A percentile compares a stretch with the other conserved stretches of the same genome.
phyloP scores from a whole-genome alignment of 1,140 invertebrate genomes.

The Sinonovacula constricta region DNA sequence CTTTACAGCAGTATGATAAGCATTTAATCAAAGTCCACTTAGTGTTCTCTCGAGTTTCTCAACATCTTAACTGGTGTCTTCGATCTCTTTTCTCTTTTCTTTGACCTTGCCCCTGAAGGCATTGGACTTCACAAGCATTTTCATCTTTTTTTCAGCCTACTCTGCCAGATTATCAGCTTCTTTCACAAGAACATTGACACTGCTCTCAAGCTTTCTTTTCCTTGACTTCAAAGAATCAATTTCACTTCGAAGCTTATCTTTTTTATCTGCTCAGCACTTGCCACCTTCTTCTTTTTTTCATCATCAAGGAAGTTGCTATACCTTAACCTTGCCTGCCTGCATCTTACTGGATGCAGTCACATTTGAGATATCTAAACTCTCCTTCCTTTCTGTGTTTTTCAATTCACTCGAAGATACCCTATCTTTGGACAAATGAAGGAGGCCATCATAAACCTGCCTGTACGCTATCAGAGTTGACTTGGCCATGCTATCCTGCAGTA shows the following conservation, averaged over 20 bases:
- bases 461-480: conserved; percentile 21
- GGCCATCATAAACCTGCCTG: conserved; percentile 40
- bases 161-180: conserved; percentile 24
- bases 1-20: too few species aligned
- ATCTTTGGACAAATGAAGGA: conserved; percentile 20
- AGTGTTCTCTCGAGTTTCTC: conserved; percentile 22
- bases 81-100: conserved; percentile 12
- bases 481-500: conserved; percentile 20
- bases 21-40: not conserved
- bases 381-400: conserved; percentile 6
- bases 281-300: conserved; percentile 12
- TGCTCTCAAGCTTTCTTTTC: conserved; percentile 29
- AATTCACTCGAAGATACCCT: conserved; percentile 1
- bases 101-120: conserved; percentile 23
- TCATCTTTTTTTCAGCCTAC: conserved; percentile 36
- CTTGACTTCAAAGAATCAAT: not conserved
- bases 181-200: conserved; percentile 22
- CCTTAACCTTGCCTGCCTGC: conserved; percentile 8
- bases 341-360: conserved; percentile 22
- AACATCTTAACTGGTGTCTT: conserved; percentile 11
- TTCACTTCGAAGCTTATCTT: not conserved
- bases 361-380: conserved; percentile 23
- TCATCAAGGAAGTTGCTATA: conserved; percentile 24
- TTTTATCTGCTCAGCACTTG: not conserved
- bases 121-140: conserved; percentile 39